Evolutionary conservation across 2,888 invertebrate genomes (phyloP).

Genomic region (Crematogaster levior): DNA sequence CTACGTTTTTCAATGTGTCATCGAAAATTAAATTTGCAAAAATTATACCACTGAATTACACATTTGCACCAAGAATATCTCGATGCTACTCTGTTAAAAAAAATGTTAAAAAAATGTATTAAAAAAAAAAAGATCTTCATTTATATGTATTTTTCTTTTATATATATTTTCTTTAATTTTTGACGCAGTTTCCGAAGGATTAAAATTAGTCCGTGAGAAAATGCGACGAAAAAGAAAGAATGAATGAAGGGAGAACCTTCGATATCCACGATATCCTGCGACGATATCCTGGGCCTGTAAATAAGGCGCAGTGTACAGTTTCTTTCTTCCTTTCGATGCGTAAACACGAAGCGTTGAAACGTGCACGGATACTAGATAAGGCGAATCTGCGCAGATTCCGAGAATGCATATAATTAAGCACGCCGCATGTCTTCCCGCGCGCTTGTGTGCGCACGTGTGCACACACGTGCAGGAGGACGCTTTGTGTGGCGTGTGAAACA

Average conservation of each 20-base stretch:
- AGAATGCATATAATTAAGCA: conserved; percentile 83
- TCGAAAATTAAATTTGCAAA: neutral
- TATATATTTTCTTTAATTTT: neutral
- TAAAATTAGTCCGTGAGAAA: conserved; percentile 12
- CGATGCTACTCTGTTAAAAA: too few relatives aligned
- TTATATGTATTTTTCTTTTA: neutral
- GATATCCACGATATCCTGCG: conserved; percentile 71
- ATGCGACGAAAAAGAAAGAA: conserved; percentile 26
- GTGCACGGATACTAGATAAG: conserved; percentile 77
- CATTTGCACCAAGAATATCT: neutral
- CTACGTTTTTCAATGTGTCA: neutral
- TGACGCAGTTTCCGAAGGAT: neutral
- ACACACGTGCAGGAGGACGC: conserved; percentile 34
- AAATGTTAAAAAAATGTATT: too few relatives aligned
- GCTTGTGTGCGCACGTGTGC: conserved; percentile 28
- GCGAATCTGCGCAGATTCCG: conserved; percentile 79
- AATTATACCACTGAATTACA: neutral
- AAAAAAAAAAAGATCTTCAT: neutral
- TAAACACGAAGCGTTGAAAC: conserved; percentile 75
- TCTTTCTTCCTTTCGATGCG: conserved; percentile 61
- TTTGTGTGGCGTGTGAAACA: conserved; percentile 56
- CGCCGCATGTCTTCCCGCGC: conserved; percentile 62
- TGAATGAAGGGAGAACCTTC: neutral
- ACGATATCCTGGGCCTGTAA: conserved; percentile 69
- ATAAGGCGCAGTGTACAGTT: conserved; percentile 71